A percentile compares a stretch with the other conserved stretches of the same genome.
Conservation (phyloP, 1,140 invertebrate genomes). For the Cryptotermes secundus region DNA sequence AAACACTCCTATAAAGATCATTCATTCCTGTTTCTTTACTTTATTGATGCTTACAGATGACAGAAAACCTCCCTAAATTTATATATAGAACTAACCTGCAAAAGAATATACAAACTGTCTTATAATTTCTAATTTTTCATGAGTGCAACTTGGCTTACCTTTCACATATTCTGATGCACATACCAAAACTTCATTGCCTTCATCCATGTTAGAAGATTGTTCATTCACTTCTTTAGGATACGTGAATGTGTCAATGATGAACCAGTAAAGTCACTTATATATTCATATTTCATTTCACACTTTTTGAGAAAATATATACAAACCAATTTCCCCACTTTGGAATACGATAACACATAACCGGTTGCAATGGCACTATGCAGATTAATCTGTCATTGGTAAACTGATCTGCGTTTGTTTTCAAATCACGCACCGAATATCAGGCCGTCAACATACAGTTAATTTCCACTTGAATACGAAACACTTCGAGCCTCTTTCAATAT, state of each 20-base stretch:
- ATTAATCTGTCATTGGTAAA: neutral
- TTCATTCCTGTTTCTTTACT: too few species aligned
- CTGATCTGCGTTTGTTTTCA: neutral
- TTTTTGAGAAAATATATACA: neutral
- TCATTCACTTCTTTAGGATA: neutral
- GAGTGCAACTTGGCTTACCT: conserved; percentile 45
- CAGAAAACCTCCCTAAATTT: too few species aligned
- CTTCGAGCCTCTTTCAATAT: neutral
- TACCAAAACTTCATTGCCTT: conserved; percentile 51
- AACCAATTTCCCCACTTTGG: neutral
- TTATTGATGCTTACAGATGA: too few species aligned
- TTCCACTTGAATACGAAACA: neutral
- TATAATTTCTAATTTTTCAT: too few species aligned
- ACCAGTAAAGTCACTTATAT: neutral
- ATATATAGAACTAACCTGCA: too few species aligned
- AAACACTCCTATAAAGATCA: too few species aligned
- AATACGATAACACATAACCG: neutral
- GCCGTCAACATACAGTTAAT: neutral
- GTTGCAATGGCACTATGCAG: too few species aligned
- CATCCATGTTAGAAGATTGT: conserved; percentile 46
- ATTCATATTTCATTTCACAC: neutral
- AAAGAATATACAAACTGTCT: too few species aligned
- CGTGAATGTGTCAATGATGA: neutral
- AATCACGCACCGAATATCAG: neutral
- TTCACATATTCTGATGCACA: conserved; percentile 57